Evolutionary conservation across 2,113 vertebrate species (phyloP), one percentile per base, ranked within the genome.

Genomic region (Rallus limicola): DNA sequence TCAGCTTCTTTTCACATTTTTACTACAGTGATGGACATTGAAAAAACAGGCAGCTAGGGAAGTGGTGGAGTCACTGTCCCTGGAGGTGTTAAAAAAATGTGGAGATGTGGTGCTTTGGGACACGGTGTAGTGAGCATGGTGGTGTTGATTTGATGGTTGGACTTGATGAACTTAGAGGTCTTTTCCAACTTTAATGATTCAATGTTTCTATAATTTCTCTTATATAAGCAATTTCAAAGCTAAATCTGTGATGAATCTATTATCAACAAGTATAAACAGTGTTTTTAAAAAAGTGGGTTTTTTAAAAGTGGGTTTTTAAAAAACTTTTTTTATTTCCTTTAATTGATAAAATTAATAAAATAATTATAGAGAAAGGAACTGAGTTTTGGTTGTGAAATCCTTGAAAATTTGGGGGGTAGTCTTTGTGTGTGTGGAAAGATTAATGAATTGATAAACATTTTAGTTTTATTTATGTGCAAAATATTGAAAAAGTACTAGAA

Each of bases 211-310:
- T 48, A 48, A 38, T 64, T 70, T 59, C 8, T 86, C 16, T 53
- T 15, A 5, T 19, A 76, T 13, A 15, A 91, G 85, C 28, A 42
- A 11, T 69, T 77, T 56, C 11, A 33, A 9, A 28, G 44, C 56
- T 10, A 60, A 56, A 59, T 46, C 26, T 86, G 16, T 56, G 20
- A 19, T 74, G 4, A 84, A 82, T 3, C 0, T 86, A 6, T 31
- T 79, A 18, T 46, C 31, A 55, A 29, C 11, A 68, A 11, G 5
- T 69, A 25, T 69, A 29, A 82, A 25, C 24, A 70, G 2, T 5
- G 4, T 46, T 46, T n/a, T n/a, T n/a, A n/a, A n/a, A n/a, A n/a
- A n/a, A n/a, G 44, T 46, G 3, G 2, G 4, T 0, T 3, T 4
- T 16, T 50, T 6, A 5, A 12, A 50, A 50, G 44, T 46, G 3